phyloP scores from a whole-genome alignment of 2,888 invertebrate genomes.

The Meta bourneti region DNA sequence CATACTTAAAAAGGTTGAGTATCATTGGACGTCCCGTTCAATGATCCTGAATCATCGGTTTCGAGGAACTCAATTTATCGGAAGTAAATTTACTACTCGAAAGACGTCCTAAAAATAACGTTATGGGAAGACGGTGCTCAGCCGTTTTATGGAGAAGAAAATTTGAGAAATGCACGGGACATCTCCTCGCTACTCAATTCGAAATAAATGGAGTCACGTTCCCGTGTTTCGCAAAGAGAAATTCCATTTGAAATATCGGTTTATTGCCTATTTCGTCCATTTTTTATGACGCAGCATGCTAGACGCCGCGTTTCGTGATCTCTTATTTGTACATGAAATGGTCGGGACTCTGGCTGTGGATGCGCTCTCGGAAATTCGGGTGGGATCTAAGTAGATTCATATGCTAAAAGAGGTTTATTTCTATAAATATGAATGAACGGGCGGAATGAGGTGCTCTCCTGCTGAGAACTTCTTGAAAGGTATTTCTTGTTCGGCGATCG shows the following conservation, averaged over 20 bases:
- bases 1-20: constrained; percentile 21
- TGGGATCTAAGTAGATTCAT: constrained; percentile 10
- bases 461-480: background rate
- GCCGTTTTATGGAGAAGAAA: constrained; percentile 59
- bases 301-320: constrained; percentile 20
- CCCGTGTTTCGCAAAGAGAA: constrained; percentile 3
- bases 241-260: constrained; percentile 58
- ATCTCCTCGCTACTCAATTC: constrained; percentile 36
- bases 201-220: constrained; percentile 64
- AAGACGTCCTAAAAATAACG: constrained; percentile 17
- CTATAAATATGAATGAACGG: constrained; percentile 42
- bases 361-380: constrained; percentile 1
- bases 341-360: background rate
- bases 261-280: constrained; percentile 49
- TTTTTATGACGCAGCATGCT: constrained; percentile 39
- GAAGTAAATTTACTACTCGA: constrained; percentile 46
- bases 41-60: constrained; percentile 20
- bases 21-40: constrained; percentile 20
- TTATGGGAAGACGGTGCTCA: background rate
- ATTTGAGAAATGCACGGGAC: constrained; percentile 48
- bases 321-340: constrained; percentile 1
- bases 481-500: background rate
- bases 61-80: constrained; percentile 28
- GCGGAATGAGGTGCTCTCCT: background rate
- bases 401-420: constrained; percentile 13